These are phyloP conservation scores for Pachymerium ferrugineum DNA, from an alignment of 2,888 invertebrate species.

Conservation along the genomic window DNA sequence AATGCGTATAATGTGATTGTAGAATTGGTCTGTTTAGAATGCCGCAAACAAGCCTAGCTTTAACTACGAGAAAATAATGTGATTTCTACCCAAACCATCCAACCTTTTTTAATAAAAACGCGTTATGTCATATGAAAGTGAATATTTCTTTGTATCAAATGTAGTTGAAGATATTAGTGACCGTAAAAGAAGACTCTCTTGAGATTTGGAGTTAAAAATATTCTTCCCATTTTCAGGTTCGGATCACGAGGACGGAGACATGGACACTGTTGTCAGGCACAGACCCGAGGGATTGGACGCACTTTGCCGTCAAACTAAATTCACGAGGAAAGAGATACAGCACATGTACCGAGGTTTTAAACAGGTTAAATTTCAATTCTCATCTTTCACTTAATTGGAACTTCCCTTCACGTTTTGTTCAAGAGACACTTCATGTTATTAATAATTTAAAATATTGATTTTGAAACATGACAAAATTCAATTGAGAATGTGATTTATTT, in stretches of 20 bases:
- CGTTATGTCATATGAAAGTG: too few relatives aligned
- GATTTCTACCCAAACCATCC: neutral
- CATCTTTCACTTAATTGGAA: neutral
- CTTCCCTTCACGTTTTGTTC: too few relatives aligned
- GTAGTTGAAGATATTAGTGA: too few relatives aligned
- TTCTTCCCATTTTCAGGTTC: neutral
- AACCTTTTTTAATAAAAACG: neutral
- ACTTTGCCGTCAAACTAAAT: slow-evolving; percentile 69
- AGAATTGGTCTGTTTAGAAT: too few relatives aligned
- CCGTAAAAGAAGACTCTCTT: neutral
- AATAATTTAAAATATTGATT: too few relatives aligned
- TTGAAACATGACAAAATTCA: too few relatives aligned
- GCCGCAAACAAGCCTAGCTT: slow-evolving; percentile 5
- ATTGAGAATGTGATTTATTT: neutral
- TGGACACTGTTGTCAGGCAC: slow-evolving; percentile 50
- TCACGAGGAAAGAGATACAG: slow-evolving; percentile 76
- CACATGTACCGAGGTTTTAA: slow-evolving; percentile 86
- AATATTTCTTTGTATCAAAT: too few relatives aligned
- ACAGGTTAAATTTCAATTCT: slow-evolving; percentile 55
- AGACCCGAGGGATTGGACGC: slow-evolving; percentile 73
- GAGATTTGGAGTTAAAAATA: neutral
- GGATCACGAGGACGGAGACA: slow-evolving; percentile 29
- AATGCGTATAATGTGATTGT: too few relatives aligned
- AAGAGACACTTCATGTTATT: too few relatives aligned
- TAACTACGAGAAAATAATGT: neutral